Percentiles rank a stretch among this genome's conserved stretches.
These are phyloP conservation scores for Sinodicranocentrus sp. DNA, from an alignment of 2,888 invertebrate species.

Conservation along the genomic window DNA sequence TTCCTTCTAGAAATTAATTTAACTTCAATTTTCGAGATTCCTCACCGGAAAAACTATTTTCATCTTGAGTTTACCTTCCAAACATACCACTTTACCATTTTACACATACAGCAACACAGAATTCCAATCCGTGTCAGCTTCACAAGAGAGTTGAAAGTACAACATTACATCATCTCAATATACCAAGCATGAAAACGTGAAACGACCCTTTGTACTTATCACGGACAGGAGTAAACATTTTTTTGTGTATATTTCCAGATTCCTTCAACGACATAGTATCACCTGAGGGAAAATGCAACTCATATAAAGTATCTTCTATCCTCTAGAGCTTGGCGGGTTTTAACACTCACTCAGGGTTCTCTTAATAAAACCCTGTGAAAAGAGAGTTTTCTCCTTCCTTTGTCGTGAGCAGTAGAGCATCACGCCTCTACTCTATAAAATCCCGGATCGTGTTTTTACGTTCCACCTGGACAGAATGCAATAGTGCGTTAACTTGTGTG, in stretches of 20 bases:
- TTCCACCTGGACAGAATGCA: conserved; percentile 27
- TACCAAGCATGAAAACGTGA: too few relatives aligned
- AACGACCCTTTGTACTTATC: too few relatives aligned
- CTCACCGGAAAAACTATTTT: too few relatives aligned
- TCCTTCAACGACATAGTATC: conserved; percentile 12
- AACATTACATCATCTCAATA: too few relatives aligned
- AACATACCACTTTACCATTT: too few relatives aligned
- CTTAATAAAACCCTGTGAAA: conserved; percentile 28
- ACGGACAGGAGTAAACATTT: conserved; percentile 4
- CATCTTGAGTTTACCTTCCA: too few relatives aligned
- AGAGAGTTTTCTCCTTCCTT: conserved; percentile 1
- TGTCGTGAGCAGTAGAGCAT: not conserved
- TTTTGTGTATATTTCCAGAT: conserved; percentile 31
- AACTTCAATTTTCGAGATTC: conserved; percentile 12
- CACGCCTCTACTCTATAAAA: too few relatives aligned
- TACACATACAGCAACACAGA: too few relatives aligned
- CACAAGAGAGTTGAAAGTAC: too few relatives aligned
- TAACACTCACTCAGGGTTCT: not conserved
- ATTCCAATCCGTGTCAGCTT: too few relatives aligned
- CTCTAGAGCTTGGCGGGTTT: not conserved
- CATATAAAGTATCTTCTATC: not conserved
- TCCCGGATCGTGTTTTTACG: not conserved
- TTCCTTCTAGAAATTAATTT: conserved; percentile 5
- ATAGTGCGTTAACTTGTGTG: conserved; percentile 25
- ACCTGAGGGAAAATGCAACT: conserved; percentile 33